These are phyloP conservation scores for Opisthocomus hoazin DNA, from an alignment of 2,113 vertebrate genomes.

Conservation along the genomic window DNA sequence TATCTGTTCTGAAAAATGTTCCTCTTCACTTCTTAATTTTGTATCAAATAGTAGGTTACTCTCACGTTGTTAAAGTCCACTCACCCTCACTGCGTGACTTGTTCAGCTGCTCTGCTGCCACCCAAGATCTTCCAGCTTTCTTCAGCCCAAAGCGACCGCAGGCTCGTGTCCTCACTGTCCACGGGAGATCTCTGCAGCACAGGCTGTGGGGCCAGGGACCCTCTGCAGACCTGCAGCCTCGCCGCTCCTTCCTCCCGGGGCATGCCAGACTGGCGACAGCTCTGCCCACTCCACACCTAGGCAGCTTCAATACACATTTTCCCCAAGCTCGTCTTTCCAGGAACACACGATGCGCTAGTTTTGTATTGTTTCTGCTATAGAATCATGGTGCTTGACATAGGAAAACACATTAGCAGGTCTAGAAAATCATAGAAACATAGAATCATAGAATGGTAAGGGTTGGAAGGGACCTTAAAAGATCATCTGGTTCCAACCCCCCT, in stretches of 20 bases:
- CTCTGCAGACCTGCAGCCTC: neutral
- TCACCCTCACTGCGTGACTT: neutral
- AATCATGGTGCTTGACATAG: neutral
- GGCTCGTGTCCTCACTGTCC: neutral
- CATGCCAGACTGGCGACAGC: neutral
- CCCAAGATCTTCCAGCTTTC: neutral
- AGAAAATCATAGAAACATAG: too few species aligned
- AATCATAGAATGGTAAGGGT: too few species aligned
- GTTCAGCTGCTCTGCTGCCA: neutral
- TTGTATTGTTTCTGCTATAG: neutral
- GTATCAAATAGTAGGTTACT: neutral
- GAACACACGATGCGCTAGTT: neutral
- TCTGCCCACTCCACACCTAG: neutral
- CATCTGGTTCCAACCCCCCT: too few species aligned
- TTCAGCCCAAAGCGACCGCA: neutral
- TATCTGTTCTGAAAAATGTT: neutral
- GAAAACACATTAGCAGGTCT: neutral
- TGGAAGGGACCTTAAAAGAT: too few species aligned
- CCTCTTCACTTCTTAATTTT: neutral
- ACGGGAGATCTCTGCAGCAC: neutral
- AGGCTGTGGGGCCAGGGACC: neutral
- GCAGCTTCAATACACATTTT: neutral
- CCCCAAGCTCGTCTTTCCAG: neutral
- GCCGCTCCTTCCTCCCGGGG: neutral
- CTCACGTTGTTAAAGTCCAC: accelerated